These are phyloP conservation scores for Podocnemis expansa DNA, from an alignment of 2,113 vertebrate species.

Conservation along the genomic window DNA sequence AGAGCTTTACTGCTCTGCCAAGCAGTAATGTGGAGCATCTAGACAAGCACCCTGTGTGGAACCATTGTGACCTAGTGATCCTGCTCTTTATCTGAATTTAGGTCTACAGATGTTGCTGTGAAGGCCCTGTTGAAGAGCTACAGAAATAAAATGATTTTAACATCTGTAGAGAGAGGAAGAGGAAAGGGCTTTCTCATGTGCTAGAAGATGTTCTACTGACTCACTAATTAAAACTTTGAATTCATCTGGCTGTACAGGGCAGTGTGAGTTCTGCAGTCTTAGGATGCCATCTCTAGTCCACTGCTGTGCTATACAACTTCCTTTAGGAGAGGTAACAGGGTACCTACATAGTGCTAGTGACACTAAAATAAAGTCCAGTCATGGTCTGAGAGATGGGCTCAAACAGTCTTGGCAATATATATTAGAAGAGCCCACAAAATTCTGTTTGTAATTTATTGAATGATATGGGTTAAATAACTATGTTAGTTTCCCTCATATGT, in stretches of 20 bases:
- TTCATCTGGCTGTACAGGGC: background rate
- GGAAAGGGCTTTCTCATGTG: background rate
- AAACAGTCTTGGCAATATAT: background rate
- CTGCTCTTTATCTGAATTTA: accelerated
- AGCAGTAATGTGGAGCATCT: accelerated
- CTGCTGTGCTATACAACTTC: background rate
- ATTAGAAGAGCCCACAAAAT: background rate
- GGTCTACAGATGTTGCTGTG: accelerated
- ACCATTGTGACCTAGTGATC: background rate
- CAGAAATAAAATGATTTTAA: background rate
- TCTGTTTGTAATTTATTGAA: accelerated
- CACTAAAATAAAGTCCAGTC: background rate
- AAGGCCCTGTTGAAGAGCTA: accelerated
- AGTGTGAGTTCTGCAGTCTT: background rate
- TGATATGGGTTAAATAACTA: background rate
- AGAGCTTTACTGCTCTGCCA: too few species aligned
- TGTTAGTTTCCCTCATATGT: background rate
- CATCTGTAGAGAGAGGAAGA: background rate
- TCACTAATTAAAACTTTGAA: background rate
- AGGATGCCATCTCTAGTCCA: slow-evolving; percentile 65
- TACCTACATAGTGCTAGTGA: background rate
- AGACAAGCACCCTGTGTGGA: too few species aligned
- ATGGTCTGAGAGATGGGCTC: background rate
- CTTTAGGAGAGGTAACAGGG: background rate
- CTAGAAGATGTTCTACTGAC: accelerated